phyloP scores from a whole-genome alignment of 2,797 vertebrate genomes.

The Coregonus ussuriensis region DNA sequence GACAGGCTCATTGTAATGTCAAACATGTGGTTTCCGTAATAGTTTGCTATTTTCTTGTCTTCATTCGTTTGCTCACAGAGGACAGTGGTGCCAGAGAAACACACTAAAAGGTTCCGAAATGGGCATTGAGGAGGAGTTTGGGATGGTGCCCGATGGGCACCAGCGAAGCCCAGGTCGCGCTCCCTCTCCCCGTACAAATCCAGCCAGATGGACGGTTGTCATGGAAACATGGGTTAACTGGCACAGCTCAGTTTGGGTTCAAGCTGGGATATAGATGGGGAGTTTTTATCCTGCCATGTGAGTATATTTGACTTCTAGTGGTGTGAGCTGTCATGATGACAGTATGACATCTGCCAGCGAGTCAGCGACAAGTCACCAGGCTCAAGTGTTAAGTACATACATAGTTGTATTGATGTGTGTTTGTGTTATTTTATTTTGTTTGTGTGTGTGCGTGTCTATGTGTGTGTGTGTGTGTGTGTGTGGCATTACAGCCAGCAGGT shows the following conservation, averaged over 20 bases:
- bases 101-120: conserved; percentile 36
- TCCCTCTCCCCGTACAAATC: conserved; percentile 56
- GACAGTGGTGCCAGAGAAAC: conserved; percentile 44
- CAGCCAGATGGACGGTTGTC: conserved; percentile 25
- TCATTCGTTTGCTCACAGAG: conserved; percentile 51
- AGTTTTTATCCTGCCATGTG: conserved; percentile 62
- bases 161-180: conserved; percentile 32
- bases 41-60: conserved; percentile 7
- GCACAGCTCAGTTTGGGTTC: conserved; percentile 40
- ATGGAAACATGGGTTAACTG: conserved; percentile 39
- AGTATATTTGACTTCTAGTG: conserved; percentile 36
- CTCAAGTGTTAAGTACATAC: too few relatives aligned
- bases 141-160: conserved; percentile 4
- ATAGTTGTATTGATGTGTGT: too few relatives aligned
- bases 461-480: background rate
- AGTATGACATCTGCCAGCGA: too few relatives aligned
- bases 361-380: too few relatives aligned
- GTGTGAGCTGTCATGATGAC: background rate
- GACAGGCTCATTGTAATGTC: background rate
- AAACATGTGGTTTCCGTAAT: background rate
- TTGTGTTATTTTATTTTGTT: background rate
- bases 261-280: conserved; percentile 34
- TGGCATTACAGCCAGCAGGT: conserved; percentile 8
- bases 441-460: background rate
- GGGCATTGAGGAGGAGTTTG: conserved; percentile 24